Evolutionary conservation across 23 tunicate genomes (phyloP), one percentile per base, ranked within the genome.

Genomic region (Botrylloides violaceus): DNA sequence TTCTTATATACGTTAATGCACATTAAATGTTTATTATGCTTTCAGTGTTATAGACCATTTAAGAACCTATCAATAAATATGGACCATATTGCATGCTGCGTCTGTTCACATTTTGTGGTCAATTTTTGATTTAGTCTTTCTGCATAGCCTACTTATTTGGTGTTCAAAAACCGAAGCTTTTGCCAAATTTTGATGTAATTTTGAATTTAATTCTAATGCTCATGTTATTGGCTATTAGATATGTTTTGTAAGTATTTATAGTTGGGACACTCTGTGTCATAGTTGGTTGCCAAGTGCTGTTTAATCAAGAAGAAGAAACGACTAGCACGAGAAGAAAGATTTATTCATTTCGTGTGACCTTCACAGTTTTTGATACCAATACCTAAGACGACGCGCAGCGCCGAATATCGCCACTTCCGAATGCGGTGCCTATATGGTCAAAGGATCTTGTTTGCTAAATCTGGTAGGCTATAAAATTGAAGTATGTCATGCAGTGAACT

Each of bases 341-440:
- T 7, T 43, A 43, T 43, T 7, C 53, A 43, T 43, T 43, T 43
- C 53, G 53, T 43, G 53, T 63, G 35, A 63, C 70, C 70, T 63
- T 63, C 70, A 63, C 4, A 3, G 20, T 68, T 68, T 68, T 68
- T 20, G 37, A 23, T 56, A 68, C 37, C 74, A 32, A 32, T 43
- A 68, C 57, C 58, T 23, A 75, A 75, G 79, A 61, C 79, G 71
- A 59, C 79, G 70, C 79, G 6, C 21, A 33, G 79, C 71, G 79
- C 79, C 79, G 70, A 56, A 28, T 20, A 58, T 39, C 27, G 24
- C 59, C 61, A 79, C 63, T 80, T 72, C 85, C 77, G 79, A 80
- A 80, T 80, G 85, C 85, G 64, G 85, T 80, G 71, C 78, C 75
- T 61, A 80, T 73, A 43, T 48, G 38, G 59, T 37, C 49, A 30